Evolutionary conservation across 2,797 vertebrate genomes (phyloP).

Genomic region (Pteropus rufus): DNA sequence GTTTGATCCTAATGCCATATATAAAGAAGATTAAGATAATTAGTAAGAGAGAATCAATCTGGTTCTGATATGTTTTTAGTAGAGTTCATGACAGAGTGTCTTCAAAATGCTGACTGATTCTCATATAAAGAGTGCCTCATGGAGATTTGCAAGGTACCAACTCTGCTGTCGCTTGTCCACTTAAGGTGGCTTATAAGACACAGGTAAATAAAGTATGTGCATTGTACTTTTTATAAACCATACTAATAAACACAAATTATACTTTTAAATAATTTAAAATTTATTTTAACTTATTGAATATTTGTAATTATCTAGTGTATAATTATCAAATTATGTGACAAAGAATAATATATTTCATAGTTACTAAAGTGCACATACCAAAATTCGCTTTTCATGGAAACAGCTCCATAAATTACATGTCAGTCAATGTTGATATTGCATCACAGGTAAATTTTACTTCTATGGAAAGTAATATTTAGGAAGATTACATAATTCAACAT

Average conservation of each 20-base stretch:
- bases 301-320: background rate
- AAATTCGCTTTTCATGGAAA: background rate
- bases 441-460: background rate
- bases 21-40: background rate
- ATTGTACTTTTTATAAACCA: background rate
- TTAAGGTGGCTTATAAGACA: background rate
- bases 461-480: background rate
- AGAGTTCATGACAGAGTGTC: background rate
- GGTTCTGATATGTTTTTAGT: background rate
- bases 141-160: background rate
- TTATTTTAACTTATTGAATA: background rate
- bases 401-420: background rate
- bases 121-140: background rate
- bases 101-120: background rate
- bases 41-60: slow-evolving; percentile 14
- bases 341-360: background rate
- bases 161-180: background rate
- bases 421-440: background rate
- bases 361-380: background rate
- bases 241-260: background rate
- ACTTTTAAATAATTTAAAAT: background rate
- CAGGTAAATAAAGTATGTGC: background rate
- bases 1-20: slow-evolving; percentile 30
- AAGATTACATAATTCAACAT: background rate
- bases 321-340: background rate